Conservation (phyloP, 2,888 invertebrate species). For the Caenorhabditis japonica region DNA sequence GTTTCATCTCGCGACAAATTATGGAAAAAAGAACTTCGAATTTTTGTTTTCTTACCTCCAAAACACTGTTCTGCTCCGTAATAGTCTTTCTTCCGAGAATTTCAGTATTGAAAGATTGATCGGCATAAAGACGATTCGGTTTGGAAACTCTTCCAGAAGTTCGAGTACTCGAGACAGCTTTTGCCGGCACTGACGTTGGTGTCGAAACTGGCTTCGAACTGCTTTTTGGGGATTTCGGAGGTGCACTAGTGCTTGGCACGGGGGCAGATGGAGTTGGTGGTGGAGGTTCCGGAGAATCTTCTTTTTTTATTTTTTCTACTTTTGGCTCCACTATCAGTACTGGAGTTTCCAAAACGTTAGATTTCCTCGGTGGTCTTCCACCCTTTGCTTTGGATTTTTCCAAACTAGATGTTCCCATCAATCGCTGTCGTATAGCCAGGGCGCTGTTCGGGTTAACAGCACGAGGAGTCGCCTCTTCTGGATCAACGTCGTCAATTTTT, state of each 20-base stretch:
- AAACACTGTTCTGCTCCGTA: conserved; percentile 25
- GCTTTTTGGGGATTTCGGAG: no score
- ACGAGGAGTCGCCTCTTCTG: no score
- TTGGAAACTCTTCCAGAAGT: conserved; percentile 38
- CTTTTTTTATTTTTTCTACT: background rate
- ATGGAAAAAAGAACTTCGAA: no score
- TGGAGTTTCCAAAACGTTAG: background rate
- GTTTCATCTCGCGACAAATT: no score
- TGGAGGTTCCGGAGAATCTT: no score
- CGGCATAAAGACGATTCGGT: conserved; percentile 44
- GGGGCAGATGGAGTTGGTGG: no score
- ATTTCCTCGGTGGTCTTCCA: background rate
- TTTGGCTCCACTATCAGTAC: background rate
- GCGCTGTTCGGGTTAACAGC: conserved; percentile 19
- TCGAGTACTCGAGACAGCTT: background rate
- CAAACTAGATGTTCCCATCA: conserved; percentile 4
- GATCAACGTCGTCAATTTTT: no score
- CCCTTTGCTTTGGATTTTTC: background rate
- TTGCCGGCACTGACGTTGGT: background rate
- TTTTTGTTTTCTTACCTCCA: conserved; percentile 17
- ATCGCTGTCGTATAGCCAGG: conserved; percentile 14
- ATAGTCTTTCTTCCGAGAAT: conserved; percentile 18
- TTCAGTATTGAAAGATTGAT: conserved; percentile 28
- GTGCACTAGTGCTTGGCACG: no score
- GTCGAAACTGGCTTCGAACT: no score